Conservation (phyloP, 2,113 vertebrate genomes). For the Otocyon megalotis region DNA sequence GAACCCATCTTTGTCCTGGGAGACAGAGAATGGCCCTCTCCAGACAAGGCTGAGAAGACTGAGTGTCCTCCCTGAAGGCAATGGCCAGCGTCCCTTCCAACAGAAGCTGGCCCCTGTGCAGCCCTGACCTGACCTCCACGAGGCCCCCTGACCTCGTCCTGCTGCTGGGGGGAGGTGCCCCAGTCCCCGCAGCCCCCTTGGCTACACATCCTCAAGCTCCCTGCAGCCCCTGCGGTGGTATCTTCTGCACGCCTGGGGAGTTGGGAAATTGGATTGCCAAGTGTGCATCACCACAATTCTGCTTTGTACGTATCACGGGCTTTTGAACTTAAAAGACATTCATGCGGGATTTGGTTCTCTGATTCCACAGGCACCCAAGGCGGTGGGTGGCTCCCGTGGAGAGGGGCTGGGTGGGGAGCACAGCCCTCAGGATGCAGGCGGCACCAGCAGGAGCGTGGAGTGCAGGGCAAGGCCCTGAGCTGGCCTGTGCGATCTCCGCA, state of each 20-base stretch:
- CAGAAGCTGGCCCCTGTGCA: rapidly evolving
- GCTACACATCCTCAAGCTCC: rapidly evolving
- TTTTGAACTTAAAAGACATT: background rate
- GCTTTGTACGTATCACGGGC: background rate
- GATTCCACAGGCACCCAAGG: background rate
- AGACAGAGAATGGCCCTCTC: background rate
- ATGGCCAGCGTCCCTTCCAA: rapidly evolving
- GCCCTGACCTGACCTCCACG: rapidly evolving
- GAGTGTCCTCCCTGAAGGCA: background rate
- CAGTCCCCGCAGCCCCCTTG: too few relatives aligned
- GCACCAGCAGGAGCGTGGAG: background rate
- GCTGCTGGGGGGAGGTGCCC: rapidly evolving
- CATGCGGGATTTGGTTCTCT: background rate
- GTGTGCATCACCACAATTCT: rapidly evolving
- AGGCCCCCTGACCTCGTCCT: background rate
- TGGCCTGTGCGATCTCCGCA: background rate
- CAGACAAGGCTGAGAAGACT: background rate
- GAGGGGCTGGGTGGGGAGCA: background rate
- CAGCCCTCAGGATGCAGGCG: rapidly evolving
- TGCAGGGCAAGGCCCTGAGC: background rate
- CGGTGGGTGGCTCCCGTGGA: rapidly evolving
- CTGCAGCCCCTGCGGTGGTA: rapidly evolving
- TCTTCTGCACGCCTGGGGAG: background rate
- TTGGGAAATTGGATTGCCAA: background rate
- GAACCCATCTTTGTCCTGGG: background rate